Conservation (phyloP, 2,113 vertebrate species). For the Hippoglossus stenolepis region DNA sequence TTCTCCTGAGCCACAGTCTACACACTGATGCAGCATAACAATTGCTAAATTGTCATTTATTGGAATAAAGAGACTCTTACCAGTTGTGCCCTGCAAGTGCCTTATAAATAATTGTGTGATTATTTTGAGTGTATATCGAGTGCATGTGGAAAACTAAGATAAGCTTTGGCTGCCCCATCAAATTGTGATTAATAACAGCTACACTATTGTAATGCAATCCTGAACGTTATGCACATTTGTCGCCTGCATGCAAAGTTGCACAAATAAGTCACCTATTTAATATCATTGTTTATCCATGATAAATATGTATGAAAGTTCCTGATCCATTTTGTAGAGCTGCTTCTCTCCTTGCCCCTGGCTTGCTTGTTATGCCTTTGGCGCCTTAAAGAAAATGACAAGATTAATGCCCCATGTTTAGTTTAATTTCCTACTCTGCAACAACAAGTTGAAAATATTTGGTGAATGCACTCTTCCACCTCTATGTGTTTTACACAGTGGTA, state of each 20-base stretch:
- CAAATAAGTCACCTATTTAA: constrained; percentile 15
- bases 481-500: constrained; percentile 4
- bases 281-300: constrained; percentile 26
- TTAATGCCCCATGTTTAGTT: constrained; percentile 27
- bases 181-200: neutral
- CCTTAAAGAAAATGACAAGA: constrained; percentile 3
- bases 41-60: neutral
- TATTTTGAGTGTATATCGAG: neutral
- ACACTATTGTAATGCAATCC: neutral
- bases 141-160: constrained; percentile 13
- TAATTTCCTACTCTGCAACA: constrained; percentile 27
- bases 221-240: neutral
- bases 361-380: constrained; percentile 23
- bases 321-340: constrained; percentile 24
- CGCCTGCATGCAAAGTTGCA: constrained; percentile 6
- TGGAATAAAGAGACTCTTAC: neutral
- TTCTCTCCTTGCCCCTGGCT: neutral
- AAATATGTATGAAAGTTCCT: constrained; percentile 38
- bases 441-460: constrained; percentile 19
- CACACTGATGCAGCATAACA: constrained; percentile 3
- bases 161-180: neutral
- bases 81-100: neutral
- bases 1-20: neutral
- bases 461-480: constrained; percentile 8
- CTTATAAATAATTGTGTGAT: neutral